Base-by-base conservation (phyloP, 2,113 vertebrate genomes). In the Miniopterus natalensis region DNA sequence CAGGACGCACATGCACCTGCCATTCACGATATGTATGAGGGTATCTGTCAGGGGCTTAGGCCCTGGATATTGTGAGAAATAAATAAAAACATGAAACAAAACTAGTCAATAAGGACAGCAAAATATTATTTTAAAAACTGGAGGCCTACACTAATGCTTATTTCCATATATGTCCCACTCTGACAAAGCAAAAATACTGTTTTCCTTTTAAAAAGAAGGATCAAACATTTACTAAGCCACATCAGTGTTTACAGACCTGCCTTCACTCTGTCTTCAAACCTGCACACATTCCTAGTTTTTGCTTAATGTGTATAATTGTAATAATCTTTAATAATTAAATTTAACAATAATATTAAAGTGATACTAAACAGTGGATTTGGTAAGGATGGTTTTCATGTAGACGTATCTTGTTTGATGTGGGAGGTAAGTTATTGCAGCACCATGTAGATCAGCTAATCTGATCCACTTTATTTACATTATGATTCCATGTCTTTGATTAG, bases 401-500 rank as follows among this genome's bases (percentile, higher is more conserved):
- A 45, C 23, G 4, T 5, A 31, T 55, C 25, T 93, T 70, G 13
- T 87, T 70, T 81, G 92, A 40, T 49, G 23, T 95, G 31, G 29
- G 15, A 71, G 23, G 36, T 14, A 17, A 29, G 9, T 87, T 65
- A 59, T 31, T 96, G 57, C 18, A 68, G n/a, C 57, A 84, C 18
- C 21, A 8, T 81, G 7, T 40, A 49, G 36, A 40, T 84, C 11
- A 74, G n/a, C 66, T n/a, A 36, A 25, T 68, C 85, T 66, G 15
- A 36, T 73, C 55, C 20, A 59, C 1, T 91, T 79, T n/a, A 31
- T 93, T 66, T 92, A 21, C 13, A 51, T 66, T 68, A 40, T n/a
- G 11, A 53, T 47, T 63, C 92, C 79, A 79, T 80, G 57, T 73
- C 75, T 90, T 87, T 91, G 63, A 73, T 70, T 63, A 68, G 5